Base-by-base conservation (phyloP, 1,140 invertebrate species). In the Stenopsyche tienmushanensis region DNA sequence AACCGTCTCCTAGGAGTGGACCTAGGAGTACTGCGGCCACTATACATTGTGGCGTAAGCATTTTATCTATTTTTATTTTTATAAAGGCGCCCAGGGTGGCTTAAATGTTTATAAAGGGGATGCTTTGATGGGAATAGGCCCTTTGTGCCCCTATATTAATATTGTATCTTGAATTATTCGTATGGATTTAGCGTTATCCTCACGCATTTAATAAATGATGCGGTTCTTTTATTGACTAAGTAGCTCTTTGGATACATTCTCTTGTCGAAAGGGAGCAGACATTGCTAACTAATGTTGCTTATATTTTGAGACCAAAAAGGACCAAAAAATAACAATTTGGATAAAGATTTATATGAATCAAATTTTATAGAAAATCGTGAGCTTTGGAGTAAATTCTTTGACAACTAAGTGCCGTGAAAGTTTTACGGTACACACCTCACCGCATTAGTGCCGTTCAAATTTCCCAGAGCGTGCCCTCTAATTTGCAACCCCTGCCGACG, bases 21-120 rank as follows among this genome's bases (percentile, higher is more conserved):
- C 57, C 26, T 9, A 49, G n/a, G 24, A 9, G 17, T 8, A 21
- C 3, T 21, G 17, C 45, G 18, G 17, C 45, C n/a, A 10, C 45
- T 21, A 18, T 49, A 49, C 45, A 49, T 54, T 64, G 47, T 54
- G 49, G 58, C 44, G 49, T 63, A 50, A 65, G 52, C 63, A 65
- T 63, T 69, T 69, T 69, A 69, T 69, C 63, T 69, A 69, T 69
- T 69, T 65, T 69, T 69, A 65, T 65, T 69, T 69, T 65, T 58
- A 47, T 58, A 58, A 65, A 64, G 52, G 62, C 52, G 20, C 63
- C 67, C 57, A 13, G 57, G 54, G 59, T 65, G 64, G 67, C 67
- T 65, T 65, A 63, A 65, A 64, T 65, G 67, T 65, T 69, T 69
- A 69, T 69, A 65, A 69, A 69, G 52, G 67, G 59, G 45, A 13